Base-by-base conservation (phyloP, 2,113 vertebrate genomes). In the Seriola dumerili region DNA sequence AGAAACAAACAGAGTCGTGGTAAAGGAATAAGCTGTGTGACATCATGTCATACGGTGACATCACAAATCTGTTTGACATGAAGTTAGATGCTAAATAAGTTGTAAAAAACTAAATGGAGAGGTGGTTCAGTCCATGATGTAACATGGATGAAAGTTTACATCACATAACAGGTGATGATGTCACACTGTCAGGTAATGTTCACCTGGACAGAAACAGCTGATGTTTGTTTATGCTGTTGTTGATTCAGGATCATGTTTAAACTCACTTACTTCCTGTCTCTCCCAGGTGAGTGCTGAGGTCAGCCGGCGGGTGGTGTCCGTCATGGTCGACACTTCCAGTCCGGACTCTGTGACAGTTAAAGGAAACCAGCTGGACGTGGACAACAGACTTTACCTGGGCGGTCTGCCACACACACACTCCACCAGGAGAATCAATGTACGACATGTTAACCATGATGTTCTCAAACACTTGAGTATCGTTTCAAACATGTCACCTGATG, bases 321-420 rank as follows among this genome's bases (percentile, higher is more conserved):
- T 94, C n/a, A 78, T 87, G 0, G 93, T 98, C 0, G 97, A 98
- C 0, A 91, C 90, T 10, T 94, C 88, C 0, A 91, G 94, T 46
- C 92, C 94, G 0, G 81, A 89, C 0, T 16, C 80, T 5, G 93
- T 94, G 72, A 72, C 80, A 2, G 70, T 93, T 1, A 91, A 93
- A 83, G 97, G 97, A 52, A 97, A 97, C 85, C 96, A 95, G 3
- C 85, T 99, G 91, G 96, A 99, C 0, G 97, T 99, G 77, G 96
- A 97, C 78, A 94, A 94, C 9, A 96, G 94, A 57, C 76, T 99
- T 0, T 98, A 97, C 34, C 85, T 99, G 3, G 98, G 98, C 58
- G 98, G 98, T 6, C 88, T 97, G 0, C 97, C 97, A 7, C 82
- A 92, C 0, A 88, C 92, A 42, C 97, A 96, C 4, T 50, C 76